Evolutionary conservation across 2,797 vertebrate species (phyloP), one percentile per base, ranked within the genome.

Genomic region (Lithobates sylvaticus): DNA sequence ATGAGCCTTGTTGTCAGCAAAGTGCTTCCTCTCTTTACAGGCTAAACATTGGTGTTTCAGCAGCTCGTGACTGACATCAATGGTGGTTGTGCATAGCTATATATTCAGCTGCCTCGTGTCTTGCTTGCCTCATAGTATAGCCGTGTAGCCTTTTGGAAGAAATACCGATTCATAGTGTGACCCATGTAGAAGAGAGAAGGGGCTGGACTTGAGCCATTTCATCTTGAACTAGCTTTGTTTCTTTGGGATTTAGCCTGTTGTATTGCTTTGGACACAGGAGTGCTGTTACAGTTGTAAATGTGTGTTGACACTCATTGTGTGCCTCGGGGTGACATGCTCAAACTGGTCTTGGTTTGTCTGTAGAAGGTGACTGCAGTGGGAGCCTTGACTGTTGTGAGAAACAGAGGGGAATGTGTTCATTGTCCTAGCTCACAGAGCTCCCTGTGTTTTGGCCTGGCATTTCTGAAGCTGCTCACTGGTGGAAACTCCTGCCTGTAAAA

Each of bases 361-460:
- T 93, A 73, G 85, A 73, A 65, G 80, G 75, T 87, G 81, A 72
- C 81, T 72, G 86, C 50, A 78, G 76, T 84, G 76, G 70, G 76
- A 54, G 75, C 34, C 26, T 65, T 81, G 80, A 75, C 74, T 78
- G 74, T 83, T 77, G 75, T 86, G 89, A 89, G 88, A 90, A 86
- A 64, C 26, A 79, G 74, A 92, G 89, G 92, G 90, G 88, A 93
- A 93, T 91, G 79, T 88, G 67, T 18, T 70, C 89, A 79, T 91
- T 95, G 92, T 94, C 32, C 84, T 84, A 47, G 89, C 54, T 6
- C 92, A 92, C 92, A 94, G 92, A 90, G 79, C 91, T 85, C 0
- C 88, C 90, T 92, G 90, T 94, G 93, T 93, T 86, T 90, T 67
- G 5, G 50, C 85, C 91, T 94, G 92, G 91, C 91, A 21, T 88